Evolutionary conservation across 2,113 vertebrate species (phyloP).

Genomic region (Clarias magur): DNA sequence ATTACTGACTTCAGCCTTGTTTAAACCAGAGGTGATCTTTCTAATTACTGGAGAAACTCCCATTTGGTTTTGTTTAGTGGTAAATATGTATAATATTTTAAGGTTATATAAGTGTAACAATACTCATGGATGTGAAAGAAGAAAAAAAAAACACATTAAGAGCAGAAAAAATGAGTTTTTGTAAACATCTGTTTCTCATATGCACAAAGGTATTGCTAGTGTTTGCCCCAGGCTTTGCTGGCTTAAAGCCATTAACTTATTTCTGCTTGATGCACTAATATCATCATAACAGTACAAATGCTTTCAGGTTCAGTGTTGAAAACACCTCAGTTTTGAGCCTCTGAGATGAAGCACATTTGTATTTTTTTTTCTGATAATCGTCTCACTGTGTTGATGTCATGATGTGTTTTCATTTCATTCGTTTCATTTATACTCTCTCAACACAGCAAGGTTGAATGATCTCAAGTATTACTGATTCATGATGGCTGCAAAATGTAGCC

Average conservation of each 20-base stretch:
- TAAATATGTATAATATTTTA: slow-evolving; percentile 19
- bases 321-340: slow-evolving; percentile 19
- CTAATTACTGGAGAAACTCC: background rate
- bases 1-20: slow-evolving; percentile 11
- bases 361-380: background rate
- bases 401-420: background rate
- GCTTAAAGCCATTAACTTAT: background rate
- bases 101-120: slow-evolving; percentile 1
- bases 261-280: slow-evolving; percentile 25
- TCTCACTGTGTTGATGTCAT: background rate
- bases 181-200: background rate
- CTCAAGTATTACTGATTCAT: background rate
- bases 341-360: slow-evolving; percentile 28
- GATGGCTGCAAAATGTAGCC: background rate
- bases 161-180: background rate
- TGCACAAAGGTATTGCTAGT: background rate
- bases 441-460: background rate
- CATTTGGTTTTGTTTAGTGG: slow-evolving; percentile 14
- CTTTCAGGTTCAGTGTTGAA: slow-evolving; percentile 4
- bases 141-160: background rate
- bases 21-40: background rate
- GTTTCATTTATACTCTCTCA: background rate
- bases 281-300: background rate
- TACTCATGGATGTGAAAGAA: slow-evolving; percentile 5
- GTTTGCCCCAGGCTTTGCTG: background rate